Percentiles rank a stretch among this genome's conserved stretches.
Conservation (phyloP, 2,888 invertebrate species). For the Atethmia centrago region DNA sequence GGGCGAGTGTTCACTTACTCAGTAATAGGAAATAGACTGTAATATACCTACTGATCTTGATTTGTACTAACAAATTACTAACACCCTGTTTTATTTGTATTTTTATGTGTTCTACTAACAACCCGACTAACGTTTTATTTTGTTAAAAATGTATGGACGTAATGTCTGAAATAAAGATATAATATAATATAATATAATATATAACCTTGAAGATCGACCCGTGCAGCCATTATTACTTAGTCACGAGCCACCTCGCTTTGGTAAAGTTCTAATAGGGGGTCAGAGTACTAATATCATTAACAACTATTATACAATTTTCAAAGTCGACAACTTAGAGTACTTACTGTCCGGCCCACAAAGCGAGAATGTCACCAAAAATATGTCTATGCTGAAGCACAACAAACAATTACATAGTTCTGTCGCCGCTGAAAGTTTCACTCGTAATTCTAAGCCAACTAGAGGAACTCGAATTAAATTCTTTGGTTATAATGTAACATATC, state of each 20-base stretch:
- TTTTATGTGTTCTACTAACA: too few species aligned
- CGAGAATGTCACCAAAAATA: constrained; percentile 39
- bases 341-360: constrained; percentile 17
- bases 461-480: constrained; percentile 14
- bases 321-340: constrained; percentile 23
- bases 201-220: neutral
- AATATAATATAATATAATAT: too few species aligned
- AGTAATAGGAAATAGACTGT: too few species aligned
- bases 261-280: neutral
- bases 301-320: neutral
- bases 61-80: too few species aligned
- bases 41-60: too few species aligned
- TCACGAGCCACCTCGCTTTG: neutral
- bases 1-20: too few species aligned
- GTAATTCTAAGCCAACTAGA: neutral
- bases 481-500: neutral
- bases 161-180: too few species aligned
- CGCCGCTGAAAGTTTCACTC: constrained; percentile 18
- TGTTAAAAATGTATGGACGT: too few species aligned
- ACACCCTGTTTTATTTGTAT: too few species aligned
- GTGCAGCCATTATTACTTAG: neutral
- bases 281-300: neutral
- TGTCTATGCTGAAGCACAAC: neutral
- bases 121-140: too few species aligned
- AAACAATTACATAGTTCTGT: constrained; percentile 44